A percentile compares a stretch with the other conserved stretches of the same genome.
phyloP scores from a whole-genome alignment of 1,140 invertebrate genomes.

The Belonocnema kinseyi region DNA sequence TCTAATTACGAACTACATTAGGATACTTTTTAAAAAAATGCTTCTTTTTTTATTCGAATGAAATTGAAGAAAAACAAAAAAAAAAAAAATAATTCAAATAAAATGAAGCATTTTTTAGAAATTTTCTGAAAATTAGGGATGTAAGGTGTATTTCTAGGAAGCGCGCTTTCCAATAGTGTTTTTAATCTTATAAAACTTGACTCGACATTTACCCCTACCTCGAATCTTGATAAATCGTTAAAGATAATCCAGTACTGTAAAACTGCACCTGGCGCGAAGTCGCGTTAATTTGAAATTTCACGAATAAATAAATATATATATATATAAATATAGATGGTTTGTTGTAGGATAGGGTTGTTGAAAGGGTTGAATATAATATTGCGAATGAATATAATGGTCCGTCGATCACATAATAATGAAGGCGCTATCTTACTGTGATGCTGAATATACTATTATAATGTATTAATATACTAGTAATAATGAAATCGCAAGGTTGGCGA shows the following conservation, averaged over 20 bases:
- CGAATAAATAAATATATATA: constrained; percentile 37
- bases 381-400: constrained; percentile 56
- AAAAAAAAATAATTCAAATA: no score
- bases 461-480: constrained; percentile 59
- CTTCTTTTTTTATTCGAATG: no score
- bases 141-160: background rate
- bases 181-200: background rate
- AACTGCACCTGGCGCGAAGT: background rate
- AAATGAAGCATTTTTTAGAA: no score
- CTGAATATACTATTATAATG: constrained; percentile 71
- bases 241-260: background rate
- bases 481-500: constrained; percentile 34
- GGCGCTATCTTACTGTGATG: constrained; percentile 76
- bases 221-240: constrained; percentile 11
- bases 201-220: constrained; percentile 4
- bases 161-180: constrained; percentile 15
- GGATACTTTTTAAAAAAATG: no score
- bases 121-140: no score
- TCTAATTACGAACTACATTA: background rate
- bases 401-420: constrained; percentile 70
- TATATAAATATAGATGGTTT: constrained; percentile 67
- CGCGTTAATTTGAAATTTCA: constrained; percentile 7
- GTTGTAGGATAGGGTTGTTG: constrained; percentile 71
- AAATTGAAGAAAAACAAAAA: no score
- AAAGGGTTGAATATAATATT: constrained; percentile 61